Evolutionary conservation across 2,888 invertebrate genomes (phyloP), one percentile per base, ranked within the genome.

Genomic region (Agrochola macilenta): DNA sequence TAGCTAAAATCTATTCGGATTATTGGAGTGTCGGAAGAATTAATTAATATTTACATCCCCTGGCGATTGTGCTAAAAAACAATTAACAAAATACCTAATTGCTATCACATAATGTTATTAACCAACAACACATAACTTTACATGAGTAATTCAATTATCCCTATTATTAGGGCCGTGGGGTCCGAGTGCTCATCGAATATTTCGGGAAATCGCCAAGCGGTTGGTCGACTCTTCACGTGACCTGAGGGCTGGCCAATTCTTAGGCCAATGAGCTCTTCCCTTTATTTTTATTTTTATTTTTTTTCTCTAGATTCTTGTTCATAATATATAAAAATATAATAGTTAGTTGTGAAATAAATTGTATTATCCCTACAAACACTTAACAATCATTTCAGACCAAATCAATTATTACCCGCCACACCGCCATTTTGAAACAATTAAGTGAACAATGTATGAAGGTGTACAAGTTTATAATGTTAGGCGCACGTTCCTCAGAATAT

Each of bases 361-460:
- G n/a, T n/a, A 26, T 84, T 26, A 69, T 49, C 57, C 49, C 49
- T 17, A 23, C 35, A 82, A 64, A 78, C 14, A 52, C 23, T 63
- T 58, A 57, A 63, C 17, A 63, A 58, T 46, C 0, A 69, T 78
- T 43, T 43, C 3, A 26, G 39, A 58, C 20, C 14, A 57, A 74
- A 69, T n/a, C 66, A 69, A 64, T 74, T 12, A 57, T 46, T 5
- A 61, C 30, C 30, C 26, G 46, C 17, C 39, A 54, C 54, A 54
- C 68, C 74, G 74, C 84, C 74, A 84, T 75, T 64, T 61, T 64
- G 74, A 43, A 65, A 60, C 66, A 68, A 79, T 73, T 73, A 71
- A 69, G 60, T 30, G 35, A 69, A 71, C 78, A 65, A 72, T 72
- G 63, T 76, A 54, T 23, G 60, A 61, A 71, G 83, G 70, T 69